Percentiles rank a stretch among this genome's conserved stretches.
Conservation (phyloP, 1,140 invertebrate species). For the Drosophila tsacasi region DNA sequence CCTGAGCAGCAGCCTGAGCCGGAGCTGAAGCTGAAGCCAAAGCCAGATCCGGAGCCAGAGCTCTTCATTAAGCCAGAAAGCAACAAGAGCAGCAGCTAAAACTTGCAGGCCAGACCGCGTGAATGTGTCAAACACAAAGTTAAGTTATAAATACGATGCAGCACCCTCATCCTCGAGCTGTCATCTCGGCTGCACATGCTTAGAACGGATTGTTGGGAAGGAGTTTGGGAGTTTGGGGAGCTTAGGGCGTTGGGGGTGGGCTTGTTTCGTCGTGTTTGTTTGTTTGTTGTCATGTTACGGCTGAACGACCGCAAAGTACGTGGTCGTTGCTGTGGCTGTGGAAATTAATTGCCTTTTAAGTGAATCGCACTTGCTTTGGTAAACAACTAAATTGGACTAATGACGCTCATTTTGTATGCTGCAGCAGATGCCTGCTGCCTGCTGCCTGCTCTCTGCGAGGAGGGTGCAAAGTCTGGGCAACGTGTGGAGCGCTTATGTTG, state of each 20-base stretch:
- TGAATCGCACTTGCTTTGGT: slow-evolving; percentile 84
- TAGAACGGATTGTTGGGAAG: background rate
- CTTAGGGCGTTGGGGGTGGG: background rate
- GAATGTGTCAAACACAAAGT: slow-evolving; percentile 83
- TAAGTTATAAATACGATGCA: slow-evolving; percentile 82
- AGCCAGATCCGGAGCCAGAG: background rate
- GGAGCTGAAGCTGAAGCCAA: background rate
- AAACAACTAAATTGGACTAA: slow-evolving; percentile 85
- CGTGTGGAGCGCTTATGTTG: slow-evolving; percentile 67
- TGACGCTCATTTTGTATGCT: slow-evolving; percentile 84
- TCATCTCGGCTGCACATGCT: slow-evolving; percentile 32
- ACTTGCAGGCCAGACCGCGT: slow-evolving; percentile 63
- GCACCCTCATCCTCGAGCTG: slow-evolving; percentile 23
- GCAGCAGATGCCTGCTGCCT: slow-evolving; percentile 24
- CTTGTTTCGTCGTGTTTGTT: slow-evolving; percentile 23
- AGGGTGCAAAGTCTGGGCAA: slow-evolving; percentile 40
- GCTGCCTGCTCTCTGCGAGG: background rate
- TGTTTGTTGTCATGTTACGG: slow-evolving; percentile 82
- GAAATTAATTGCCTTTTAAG: slow-evolving; percentile 85
- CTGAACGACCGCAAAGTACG: slow-evolving; percentile 84
- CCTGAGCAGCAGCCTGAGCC: no score
- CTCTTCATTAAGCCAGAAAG: slow-evolving; percentile 65
- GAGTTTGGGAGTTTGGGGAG: background rate
- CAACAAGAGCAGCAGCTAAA: slow-evolving; percentile 34
- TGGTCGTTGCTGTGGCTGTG: slow-evolving; percentile 72